Base-by-base conservation (phyloP, 2,888 invertebrate species). In the Drosophila mayaguana region DNA sequence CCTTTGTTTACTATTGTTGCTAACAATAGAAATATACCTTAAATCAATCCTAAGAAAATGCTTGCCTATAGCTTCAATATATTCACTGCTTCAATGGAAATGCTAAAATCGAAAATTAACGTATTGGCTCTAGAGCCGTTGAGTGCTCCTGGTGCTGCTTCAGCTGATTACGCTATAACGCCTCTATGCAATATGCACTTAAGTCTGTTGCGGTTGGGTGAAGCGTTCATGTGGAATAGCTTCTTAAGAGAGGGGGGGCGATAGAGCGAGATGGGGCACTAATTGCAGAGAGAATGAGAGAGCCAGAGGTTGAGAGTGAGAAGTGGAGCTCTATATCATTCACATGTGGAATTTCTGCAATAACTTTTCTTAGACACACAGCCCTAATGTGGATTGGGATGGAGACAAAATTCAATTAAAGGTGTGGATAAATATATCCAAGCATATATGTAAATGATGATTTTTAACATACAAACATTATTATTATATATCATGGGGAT, bases 121-220 rank as follows among this genome's bases (percentile, higher is more conserved):
- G 18, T 22, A 18, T 12, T 42, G 16, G 11, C 25, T 5, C 9
- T 1, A 22, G 36, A 38, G 7, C 2, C 34, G 40, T 34, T 18
- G 25, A 14, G 18, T 32, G 38, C 42, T 45, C 11, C 25, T 20
- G 12, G 18, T 55, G 12, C 40, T 48, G 32, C 11, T 32, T 20
- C n/a, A 38, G 18, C 68, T 81, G 78, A 80, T 83, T 84, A 73
- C 64, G 78, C 77, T 71, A 55, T 63, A 65, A 81, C 86, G 81
- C 86, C 81, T 83, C 43, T 51, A 66, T 76, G 63, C 73, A 76
- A 64, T 63, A 65, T 40, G 53, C 51, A 63, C 18, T 20, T 42
- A 16, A 28, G 45, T 20, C 22, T 32, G 63, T 32, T 64, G 74
- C 45, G 62, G 65, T 61, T 57, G 11, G 40, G 12, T 53, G 54